Conservation (phyloP, 2,113 vertebrate species). For the Mesembrinibis cayennensis region DNA sequence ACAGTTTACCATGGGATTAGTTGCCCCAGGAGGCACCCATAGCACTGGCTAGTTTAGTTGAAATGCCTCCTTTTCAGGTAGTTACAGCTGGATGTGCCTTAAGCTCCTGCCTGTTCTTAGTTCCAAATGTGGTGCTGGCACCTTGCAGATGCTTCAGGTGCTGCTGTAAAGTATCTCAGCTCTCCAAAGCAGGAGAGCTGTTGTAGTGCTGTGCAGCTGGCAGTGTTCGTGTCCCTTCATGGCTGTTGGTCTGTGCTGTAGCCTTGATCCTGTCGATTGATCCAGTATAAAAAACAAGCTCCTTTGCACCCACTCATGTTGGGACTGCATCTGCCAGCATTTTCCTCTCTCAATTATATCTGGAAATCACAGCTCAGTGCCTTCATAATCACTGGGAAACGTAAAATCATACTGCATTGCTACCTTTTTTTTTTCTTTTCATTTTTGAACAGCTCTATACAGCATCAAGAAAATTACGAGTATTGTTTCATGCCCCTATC, state of each 20-base stretch:
- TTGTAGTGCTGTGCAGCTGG: neutral
- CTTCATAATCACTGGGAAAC: neutral
- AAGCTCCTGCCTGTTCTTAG: neutral
- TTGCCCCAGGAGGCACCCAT: neutral
- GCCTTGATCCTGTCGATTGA: fast-evolving
- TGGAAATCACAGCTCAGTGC: neutral
- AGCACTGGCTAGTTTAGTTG: neutral
- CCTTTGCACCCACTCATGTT: neutral
- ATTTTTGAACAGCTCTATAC: neutral
- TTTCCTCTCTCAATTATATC: neutral
- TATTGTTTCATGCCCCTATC: neutral
- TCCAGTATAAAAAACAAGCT: neutral
- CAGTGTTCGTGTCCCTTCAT: neutral
- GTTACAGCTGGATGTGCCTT: neutral
- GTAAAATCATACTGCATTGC: neutral
- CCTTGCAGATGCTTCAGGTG: neutral
- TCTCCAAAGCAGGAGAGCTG: neutral
- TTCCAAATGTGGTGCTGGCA: neutral
- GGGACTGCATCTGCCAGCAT: neutral
- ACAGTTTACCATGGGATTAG: neutral
- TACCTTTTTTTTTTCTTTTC: neutral
- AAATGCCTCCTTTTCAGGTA: neutral
- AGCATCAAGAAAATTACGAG: neutral
- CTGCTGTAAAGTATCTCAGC: neutral
- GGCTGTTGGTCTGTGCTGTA: fast-evolving